A percentile compares a stretch with the other conserved stretches of the same genome.
Conservation (phyloP, 2,797 vertebrate genomes). For the Acipenser oxyrinchus region DNA sequence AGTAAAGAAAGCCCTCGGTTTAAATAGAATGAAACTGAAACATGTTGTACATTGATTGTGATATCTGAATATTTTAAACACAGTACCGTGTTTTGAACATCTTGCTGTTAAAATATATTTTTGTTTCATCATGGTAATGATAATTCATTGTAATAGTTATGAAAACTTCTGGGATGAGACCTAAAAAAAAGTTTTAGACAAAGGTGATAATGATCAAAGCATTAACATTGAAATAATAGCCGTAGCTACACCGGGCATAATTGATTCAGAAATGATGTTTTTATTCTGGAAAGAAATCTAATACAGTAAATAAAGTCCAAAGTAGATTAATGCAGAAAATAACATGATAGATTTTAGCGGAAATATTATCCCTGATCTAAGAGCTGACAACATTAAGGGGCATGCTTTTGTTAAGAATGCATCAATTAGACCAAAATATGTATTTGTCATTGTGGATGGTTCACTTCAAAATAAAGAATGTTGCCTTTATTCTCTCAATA, state of each 20-base stretch:
- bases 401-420: conserved; percentile 7
- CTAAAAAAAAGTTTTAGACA: conserved; percentile 16
- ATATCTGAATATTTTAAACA: no score
- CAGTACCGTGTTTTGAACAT: no score
- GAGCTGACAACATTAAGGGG: background rate
- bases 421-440: background rate
- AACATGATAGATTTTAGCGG: background rate
- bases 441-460: background rate
- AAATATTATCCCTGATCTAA: conserved; percentile 9
- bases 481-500: conserved; percentile 1
- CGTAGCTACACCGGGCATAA: conserved; percentile 7
- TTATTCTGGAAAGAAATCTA: conserved; percentile 7
- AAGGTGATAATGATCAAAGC: background rate
- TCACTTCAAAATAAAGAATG: background rate
- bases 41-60: no score
- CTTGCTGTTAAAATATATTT: no score
- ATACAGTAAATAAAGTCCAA: conserved; percentile 2
- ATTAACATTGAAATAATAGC: background rate
- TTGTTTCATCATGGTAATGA: no score
- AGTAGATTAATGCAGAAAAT: conserved; percentile 6
- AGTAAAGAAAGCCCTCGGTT: no score
- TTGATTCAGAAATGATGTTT: background rate
- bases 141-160: no score
- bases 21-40: no score
- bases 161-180: background rate